Conservation (phyloP, 2,113 vertebrate genomes). For the Chrysochloris asiatica region DNA sequence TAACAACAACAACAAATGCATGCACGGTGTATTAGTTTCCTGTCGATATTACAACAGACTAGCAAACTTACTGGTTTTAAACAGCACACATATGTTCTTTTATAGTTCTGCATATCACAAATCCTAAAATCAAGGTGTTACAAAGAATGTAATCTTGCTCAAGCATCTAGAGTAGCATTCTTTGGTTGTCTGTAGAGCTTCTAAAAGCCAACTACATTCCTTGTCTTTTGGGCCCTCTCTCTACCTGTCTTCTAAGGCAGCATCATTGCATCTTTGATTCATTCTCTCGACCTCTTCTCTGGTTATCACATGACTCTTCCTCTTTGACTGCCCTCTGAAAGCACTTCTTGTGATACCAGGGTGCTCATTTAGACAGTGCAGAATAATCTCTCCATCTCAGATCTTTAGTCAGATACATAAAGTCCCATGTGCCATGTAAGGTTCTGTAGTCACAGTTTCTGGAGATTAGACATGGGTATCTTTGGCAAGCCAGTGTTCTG, state of each 20-base stretch:
- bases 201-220: accelerated
- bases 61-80: background rate
- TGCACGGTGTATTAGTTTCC: background rate
- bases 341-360: background rate
- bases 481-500: background rate
- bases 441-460: background rate
- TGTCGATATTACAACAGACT: background rate
- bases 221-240: background rate
- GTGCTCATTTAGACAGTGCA: background rate
- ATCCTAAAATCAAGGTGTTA: background rate
- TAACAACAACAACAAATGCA: no score
- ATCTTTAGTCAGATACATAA: background rate
- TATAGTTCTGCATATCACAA: no score
- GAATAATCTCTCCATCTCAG: background rate
- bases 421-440: background rate
- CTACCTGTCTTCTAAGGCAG: background rate
- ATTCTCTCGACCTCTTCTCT: background rate
- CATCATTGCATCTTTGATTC: background rate
- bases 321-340: background rate
- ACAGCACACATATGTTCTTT: background rate
- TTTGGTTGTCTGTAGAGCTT: background rate
- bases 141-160: background rate
- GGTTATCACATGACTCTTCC: background rate
- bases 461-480: background rate
- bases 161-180: background rate